A percentile compares a stretch with the other conserved stretches of the same genome.
Evolutionary conservation across 2,113 vertebrate species (phyloP).

Genomic region (Gallinago paraguaiae): DNA sequence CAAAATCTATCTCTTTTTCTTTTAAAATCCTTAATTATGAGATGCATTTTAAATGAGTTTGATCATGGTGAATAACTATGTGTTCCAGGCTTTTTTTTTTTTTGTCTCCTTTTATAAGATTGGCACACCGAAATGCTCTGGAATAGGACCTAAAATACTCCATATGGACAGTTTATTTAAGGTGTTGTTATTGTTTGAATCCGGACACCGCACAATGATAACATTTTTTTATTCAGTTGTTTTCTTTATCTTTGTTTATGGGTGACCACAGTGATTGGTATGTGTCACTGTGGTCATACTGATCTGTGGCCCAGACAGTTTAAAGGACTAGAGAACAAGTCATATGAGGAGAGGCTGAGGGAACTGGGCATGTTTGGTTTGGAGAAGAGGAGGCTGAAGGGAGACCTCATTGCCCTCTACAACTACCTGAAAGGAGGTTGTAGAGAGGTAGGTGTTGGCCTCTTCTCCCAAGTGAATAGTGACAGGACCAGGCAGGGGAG

Average conservation of each 20-base stretch:
- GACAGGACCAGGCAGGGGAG: no score
- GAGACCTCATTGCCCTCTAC: no score
- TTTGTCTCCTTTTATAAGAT: slow-evolving; percentile 6
- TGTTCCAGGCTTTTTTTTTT: neutral
- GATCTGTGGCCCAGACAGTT: neutral
- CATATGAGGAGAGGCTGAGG: no score
- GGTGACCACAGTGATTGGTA: neutral
- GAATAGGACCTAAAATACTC: slow-evolving; percentile 28
- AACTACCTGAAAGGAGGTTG: no score
- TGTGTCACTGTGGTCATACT: neutral
- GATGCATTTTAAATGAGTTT: slow-evolving; percentile 66
- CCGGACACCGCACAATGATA: neutral
- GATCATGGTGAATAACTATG: slow-evolving; percentile 25
- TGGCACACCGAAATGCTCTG: neutral
- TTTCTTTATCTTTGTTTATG: neutral
- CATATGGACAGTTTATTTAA: slow-evolving; percentile 3
- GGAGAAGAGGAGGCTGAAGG: no score
- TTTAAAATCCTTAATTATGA: slow-evolving; percentile 70
- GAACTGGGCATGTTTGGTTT: no score
- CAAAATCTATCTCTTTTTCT: slow-evolving; percentile 69
- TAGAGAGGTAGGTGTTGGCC: no score
- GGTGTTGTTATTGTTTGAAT: neutral
- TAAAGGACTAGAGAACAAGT: neutral
- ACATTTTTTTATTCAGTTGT: neutral
- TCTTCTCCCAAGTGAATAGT: no score